Evolutionary conservation across 2,113 vertebrate species (phyloP).

Genomic region (Poecilia latipinna): DNA sequence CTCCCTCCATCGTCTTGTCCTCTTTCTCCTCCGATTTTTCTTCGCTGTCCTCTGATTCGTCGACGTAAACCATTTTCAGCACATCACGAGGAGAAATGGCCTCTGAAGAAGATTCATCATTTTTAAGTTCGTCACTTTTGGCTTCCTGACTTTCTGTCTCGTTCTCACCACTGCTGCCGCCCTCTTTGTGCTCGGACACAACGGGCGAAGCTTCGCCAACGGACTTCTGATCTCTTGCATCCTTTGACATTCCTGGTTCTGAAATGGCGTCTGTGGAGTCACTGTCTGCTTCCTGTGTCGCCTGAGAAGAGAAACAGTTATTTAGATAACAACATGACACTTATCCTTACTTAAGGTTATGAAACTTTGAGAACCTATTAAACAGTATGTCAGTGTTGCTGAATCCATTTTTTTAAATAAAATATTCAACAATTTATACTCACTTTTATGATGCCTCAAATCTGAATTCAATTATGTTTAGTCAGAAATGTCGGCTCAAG

Average conservation of each 20-base stretch:
- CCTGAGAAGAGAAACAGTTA: conserved; percentile 35
- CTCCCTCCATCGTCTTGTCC: neutral
- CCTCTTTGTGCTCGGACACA: neutral
- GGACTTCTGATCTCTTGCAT: conserved; percentile 2
- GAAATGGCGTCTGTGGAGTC: conserved; percentile 25
- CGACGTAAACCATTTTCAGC: neutral
- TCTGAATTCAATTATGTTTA: no score
- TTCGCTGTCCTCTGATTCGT: neutral
- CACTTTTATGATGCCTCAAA: no score
- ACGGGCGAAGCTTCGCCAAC: neutral
- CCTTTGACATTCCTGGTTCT: neutral
- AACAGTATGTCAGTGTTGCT: no score
- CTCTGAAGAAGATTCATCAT: neutral
- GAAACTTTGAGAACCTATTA: no score
- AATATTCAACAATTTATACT: no score
- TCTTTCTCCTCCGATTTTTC: neutral
- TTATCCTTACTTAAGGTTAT: no score
- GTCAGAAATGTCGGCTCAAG: no score
- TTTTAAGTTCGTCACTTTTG: neutral
- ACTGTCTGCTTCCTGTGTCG: neutral
- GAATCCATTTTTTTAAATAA: no score
- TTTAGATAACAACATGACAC: neutral
- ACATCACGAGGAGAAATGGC: neutral
- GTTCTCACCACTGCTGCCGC: neutral
- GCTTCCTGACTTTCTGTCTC: neutral